Evolutionary conservation across 2,797 vertebrate genomes (phyloP), one percentile per base, ranked within the genome.

Genomic region (Liparis tanakae): DNA sequence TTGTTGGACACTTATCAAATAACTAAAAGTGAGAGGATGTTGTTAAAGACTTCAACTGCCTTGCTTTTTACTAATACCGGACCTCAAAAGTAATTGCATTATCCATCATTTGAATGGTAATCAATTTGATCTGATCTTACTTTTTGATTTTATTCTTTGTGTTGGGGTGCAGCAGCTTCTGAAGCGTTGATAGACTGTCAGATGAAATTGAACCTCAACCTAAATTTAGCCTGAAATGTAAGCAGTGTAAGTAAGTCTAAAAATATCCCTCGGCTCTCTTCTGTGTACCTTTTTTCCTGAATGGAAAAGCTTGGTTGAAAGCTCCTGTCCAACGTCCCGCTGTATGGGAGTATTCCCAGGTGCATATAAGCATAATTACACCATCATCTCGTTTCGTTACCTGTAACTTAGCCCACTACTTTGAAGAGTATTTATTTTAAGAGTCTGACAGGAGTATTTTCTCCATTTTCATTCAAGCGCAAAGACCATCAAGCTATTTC

Each of bases 271-370:
- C 33, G n/a, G 18, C 57, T 15, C 46, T 72, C 48, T 61, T 12
- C 54, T 78, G 12, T 74, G 1, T 5, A 69, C 22, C 55, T 20
- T 18, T 68, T 68, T 60, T 74, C 44, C 15, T 73, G 34, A 5
- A 59, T 20, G 10, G 7, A 43, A 41, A 41, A 46, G 14, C 61
- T 37, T 43, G 17, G 13, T 15, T n/a, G 20, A 48, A 67, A 76
- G n/a, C 20, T 18, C 7, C 44, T 48, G 44, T 48, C 7, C 44
- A 48, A 48, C 8, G 44, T 46, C 43, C 43, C 43, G 17, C 7
- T 17, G 43, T 18, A 13, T 3, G 44, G 17, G 15, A 46, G 44
- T 41, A 67, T 75, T 61, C 22, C n/a, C 37, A 41, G 25, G 6
- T 61, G 34, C 20, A 18, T 36, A 10, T 36, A 10, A 61, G 7